A percentile compares a stretch with the other conserved stretches of the same genome.
These are phyloP conservation scores for Pantelozetes paolii DNA, from an alignment of 2,888 invertebrate species.

Conservation along the genomic window DNA sequence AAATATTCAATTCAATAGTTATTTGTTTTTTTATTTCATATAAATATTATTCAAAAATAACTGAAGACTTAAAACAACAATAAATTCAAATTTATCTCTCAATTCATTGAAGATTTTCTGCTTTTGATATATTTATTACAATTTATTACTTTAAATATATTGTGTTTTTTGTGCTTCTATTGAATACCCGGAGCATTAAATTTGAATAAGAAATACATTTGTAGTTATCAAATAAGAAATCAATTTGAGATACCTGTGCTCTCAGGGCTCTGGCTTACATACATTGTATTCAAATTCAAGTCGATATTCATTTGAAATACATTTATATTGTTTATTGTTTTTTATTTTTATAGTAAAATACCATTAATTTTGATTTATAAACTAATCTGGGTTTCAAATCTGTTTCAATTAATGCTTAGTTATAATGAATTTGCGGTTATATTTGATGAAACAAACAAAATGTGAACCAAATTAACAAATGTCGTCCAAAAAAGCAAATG, in stretches of 20 bases:
- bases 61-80: not conserved
- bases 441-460: too few relatives aligned
- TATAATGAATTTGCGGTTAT: too few relatives aligned
- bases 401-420: too few relatives aligned
- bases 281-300: not conserved
- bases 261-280: not conserved
- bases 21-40: not conserved
- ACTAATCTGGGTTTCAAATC: too few relatives aligned
- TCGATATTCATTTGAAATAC: too few relatives aligned
- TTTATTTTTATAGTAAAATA: too few relatives aligned
- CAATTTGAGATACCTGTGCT: too few relatives aligned
- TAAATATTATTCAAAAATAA: not conserved
- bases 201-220: not conserved
- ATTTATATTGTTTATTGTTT: too few relatives aligned
- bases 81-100: not conserved
- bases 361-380: too few relatives aligned
- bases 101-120: not conserved
- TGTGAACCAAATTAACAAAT: too few relatives aligned
- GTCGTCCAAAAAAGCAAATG: not conserved
- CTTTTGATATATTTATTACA: not conserved
- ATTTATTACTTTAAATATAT: not conserved
- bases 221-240: too few relatives aligned
- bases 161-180: not conserved
- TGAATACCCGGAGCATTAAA: not conserved
- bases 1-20: not conserved